Base-by-base conservation (phyloP, 2,888 invertebrate genomes). In the Cremastinae sp. region DNA sequence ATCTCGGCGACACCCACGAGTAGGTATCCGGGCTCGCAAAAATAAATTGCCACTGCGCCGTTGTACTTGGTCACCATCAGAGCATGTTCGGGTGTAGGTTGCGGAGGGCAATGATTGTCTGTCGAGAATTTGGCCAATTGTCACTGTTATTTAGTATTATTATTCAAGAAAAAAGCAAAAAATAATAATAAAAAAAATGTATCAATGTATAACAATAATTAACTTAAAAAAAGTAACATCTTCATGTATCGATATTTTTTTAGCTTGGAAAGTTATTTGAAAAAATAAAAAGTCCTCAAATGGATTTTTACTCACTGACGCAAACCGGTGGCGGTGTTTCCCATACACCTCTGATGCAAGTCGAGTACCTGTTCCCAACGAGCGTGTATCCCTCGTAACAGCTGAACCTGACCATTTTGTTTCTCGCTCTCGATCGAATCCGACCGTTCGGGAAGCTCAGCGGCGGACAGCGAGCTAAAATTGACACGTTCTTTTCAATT, bases 291-390 rank as follows among this genome's bases (percentile, higher is more conserved):
- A 18, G 10, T 14, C 2, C 0, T 1, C 18, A 49, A 2, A 47
- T 3, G 18, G 45, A 45, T 49, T 45, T 43, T n/a, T 87, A 94
- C 95, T 93, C 90, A 96, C 96, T 92, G 82, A 95, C 93, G 89
- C 96, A 96, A 49, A 93, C 91, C 0, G 96, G 95, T 1, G 90
- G 82, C 0, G 91, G 91, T 1, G 91, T 91, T 78, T 94, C 94
- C 96, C 96, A 97, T n/a, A 90, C 85, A 0, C 95, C 94, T 39
- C 92, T 89, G 22, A 91, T 89, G 85, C 96, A 96, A 14, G 93
- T 94, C 14, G 94, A 92, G 81, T 93, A 94, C 82, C 91, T 92
- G 80, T 94, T 93, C 0, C 96, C 96, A 0, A 94, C 91, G 37
- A 96, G 90, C 41, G 91, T 90, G 86, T 91, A 96, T 0, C 93